Base-by-base conservation (phyloP, 2,113 vertebrate genomes). In the Sinocyclocheilus anophthalmus region DNA sequence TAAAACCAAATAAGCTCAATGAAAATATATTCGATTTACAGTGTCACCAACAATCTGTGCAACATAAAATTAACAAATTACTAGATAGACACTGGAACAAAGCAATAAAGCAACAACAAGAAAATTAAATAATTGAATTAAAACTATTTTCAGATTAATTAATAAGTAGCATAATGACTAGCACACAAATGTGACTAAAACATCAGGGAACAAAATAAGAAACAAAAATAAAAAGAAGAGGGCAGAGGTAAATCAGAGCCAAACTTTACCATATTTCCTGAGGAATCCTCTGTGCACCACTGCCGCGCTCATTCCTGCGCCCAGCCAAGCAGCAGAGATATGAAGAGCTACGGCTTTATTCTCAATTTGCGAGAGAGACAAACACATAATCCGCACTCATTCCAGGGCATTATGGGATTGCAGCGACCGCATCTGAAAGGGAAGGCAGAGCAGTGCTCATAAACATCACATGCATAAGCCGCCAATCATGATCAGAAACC, bases 231-330 rank as follows among this genome's bases (percentile, higher is more conserved):
- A 26, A 7, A 75, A 76, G n/a, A 3, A 1, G 45, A 10, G 4
- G 37, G 37, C 48, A 50, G 3, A 50, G 13, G 63, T 2, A 33
- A 33, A 33, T 3, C 30, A 33, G 30, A 33, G 30, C 30, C 30
- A 33, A 33, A 33, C 30, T 33, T 33, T 92, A 96, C 95, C 95
- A 22, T 96, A 96, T 90, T 96, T 96, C 87, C 84, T 93, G 72
- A 96, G 94, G 91, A 94, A 96, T 65, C 95, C 96, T 77, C 86
- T 91, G 13, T 95, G 95, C 81, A 96, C 85, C 48, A 94, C 94
- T 1, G 91, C 88, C 55, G 90, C 83, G 89, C 87, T 95, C 95
- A 96, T 95, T 84, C 85, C 89, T 89, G 91, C 91, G 16, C 30
- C 30, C 30, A 33, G 30, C 30, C 30, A 33, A 33, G 30, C 30